A percentile compares a stretch with the other conserved stretches of the same genome.
These are phyloP conservation scores for Leptopilina myrica DNA, from an alignment of 2,888 invertebrate species.

Conservation along the genomic window DNA sequence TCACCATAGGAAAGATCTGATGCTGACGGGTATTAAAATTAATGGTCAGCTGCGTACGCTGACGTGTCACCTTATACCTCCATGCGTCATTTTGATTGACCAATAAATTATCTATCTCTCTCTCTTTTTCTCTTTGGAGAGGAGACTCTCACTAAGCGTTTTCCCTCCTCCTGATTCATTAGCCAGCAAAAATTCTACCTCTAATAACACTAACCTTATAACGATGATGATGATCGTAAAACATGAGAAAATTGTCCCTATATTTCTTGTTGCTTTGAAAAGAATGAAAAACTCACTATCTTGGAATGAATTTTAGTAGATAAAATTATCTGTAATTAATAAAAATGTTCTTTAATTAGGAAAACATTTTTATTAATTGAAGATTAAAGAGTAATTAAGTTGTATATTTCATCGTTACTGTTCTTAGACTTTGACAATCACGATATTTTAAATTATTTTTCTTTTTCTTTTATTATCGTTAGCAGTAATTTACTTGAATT, in stretches of 20 bases:
- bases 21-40: constrained; percentile 73
- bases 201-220: constrained; percentile 18
- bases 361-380: too few relatives aligned
- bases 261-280: neutral
- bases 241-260: neutral
- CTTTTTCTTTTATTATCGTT: too few relatives aligned
- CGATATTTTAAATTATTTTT: too few relatives aligned
- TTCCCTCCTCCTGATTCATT: constrained; percentile 50
- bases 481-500: too few relatives aligned
- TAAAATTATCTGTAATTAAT: too few relatives aligned
- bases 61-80: constrained; percentile 76
- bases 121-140: constrained; percentile 60
- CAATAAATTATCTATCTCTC: constrained; percentile 72
- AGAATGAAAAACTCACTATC: too few relatives aligned
- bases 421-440: too few relatives aligned
- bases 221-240: constrained; percentile 6
- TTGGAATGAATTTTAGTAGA: too few relatives aligned
- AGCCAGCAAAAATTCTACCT: constrained; percentile 51
- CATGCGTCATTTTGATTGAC: constrained; percentile 76
- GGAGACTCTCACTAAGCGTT: constrained; percentile 54
- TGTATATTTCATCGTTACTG: too few relatives aligned
- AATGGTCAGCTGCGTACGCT: constrained; percentile 73
- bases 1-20: constrained; percentile 63
- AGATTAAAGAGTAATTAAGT: too few relatives aligned
- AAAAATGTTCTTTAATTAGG: too few relatives aligned